Base-by-base conservation (phyloP, 2,888 invertebrate species). In the Chamaedrilus cognettii region DNA sequence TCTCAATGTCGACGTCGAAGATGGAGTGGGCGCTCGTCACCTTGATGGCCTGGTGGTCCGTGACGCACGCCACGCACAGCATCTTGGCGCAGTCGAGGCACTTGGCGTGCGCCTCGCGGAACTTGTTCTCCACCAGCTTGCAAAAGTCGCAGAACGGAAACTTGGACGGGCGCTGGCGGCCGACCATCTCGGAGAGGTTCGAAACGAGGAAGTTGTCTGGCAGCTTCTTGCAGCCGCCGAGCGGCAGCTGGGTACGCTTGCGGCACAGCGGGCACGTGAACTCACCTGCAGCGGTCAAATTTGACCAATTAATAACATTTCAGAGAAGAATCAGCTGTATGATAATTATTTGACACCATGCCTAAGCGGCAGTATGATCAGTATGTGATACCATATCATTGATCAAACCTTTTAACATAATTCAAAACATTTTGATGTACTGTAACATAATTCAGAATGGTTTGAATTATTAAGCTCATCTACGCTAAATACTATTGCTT, bases 181-280 rank as follows among this genome's bases (percentile, higher is more conserved):
- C 77, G 26, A 83, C 77, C 51, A 81, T 73, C 69, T 84, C 84
- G 34, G 80, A 77, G 32, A 84, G 77, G 73, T 80, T 83, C 61
- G 82, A 81, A 49, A 84, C 82, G 65, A 84, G 76, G 71, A 84
- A 84, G 75, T 84, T 84, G 73, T 84, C 84, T 1, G 83, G 84
- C 57, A 84, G 79, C 72, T 83, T 83, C 75, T 83, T 83, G 26
- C 84, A 83, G 52, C 84, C 84, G 11, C 84, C 84, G 56, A 83
- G 75, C 42, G 84, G 84, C 49, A 84, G 77, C 67, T 82, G 82
- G 1, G 84, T 84, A 42, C 84, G 74, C 72, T 84, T 84, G 61
- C 84, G 80, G 72, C 84, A 84, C 32, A 84, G 77, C 2, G 84
- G 84, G 71, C 84, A 84, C 4, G 83, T 83, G 76, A 84, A 84